Conservation (phyloP, 1,140 invertebrate species). For the Ditylenchus dipsaci region DNA sequence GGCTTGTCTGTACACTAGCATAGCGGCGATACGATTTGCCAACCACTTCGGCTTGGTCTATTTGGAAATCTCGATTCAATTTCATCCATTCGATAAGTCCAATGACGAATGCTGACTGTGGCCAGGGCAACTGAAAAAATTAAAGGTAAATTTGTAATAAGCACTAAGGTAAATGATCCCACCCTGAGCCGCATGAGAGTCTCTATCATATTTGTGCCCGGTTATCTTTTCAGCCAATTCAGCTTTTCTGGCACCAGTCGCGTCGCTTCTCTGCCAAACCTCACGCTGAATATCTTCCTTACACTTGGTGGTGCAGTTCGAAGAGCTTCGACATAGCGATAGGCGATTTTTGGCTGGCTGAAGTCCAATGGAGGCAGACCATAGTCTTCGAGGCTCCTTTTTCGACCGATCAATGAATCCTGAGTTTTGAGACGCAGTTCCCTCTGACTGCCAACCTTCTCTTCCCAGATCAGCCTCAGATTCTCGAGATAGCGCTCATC, state of each 20-base stretch:
- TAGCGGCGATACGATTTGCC: conserved; percentile 38
- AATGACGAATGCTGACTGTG: conserved; percentile 54
- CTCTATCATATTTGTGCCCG: conserved; percentile 41
- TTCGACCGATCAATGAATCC: conserved; percentile 45
- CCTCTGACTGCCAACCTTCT: conserved; percentile 51
- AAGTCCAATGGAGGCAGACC: conserved; percentile 48
- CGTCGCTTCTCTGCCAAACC: conserved; percentile 46
- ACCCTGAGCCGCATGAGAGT: conserved; percentile 42
- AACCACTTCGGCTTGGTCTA: conserved; percentile 51
- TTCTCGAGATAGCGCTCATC: conserved; percentile 55
- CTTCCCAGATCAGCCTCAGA: conserved; percentile 45
- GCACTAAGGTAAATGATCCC: conserved; percentile 20
- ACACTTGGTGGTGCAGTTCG: conserved; percentile 50
- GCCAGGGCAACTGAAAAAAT: conserved; percentile 52
- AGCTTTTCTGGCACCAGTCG: conserved; percentile 49
- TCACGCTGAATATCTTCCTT: conserved; percentile 55
- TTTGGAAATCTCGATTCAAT: conserved; percentile 25
- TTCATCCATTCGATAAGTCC: conserved; percentile 51
- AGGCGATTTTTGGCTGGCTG: conserved; percentile 38
- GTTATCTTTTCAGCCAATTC: conserved; percentile 40
- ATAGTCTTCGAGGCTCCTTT: conserved; percentile 31
- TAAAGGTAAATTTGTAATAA: no score
- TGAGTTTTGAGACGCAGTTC: conserved; percentile 52
- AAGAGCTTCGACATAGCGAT: conserved; percentile 45
- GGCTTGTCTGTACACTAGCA: conserved; percentile 48